Evolutionary conservation across 2,113 vertebrate species (phyloP).

Genomic region (Puffinus mauretanicus): DNA sequence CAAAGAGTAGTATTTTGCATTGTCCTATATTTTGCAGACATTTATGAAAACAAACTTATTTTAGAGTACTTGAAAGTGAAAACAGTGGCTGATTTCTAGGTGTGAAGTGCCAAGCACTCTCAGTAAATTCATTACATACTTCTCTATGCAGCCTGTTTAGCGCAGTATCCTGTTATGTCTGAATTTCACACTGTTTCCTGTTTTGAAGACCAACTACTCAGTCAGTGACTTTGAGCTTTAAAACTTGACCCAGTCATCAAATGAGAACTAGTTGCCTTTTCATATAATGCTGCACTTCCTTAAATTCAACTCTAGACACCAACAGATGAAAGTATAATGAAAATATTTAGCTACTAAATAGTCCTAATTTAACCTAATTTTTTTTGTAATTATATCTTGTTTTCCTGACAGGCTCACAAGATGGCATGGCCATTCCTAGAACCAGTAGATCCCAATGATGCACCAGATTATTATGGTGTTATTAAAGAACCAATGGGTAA

Average conservation of each 20-base stretch:
- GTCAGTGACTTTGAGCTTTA: background rate
- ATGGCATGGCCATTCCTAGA: conserved; percentile 99
- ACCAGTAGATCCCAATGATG: conserved; percentile 94
- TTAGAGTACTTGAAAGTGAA: background rate
- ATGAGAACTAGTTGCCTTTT: background rate
- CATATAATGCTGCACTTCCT: background rate
- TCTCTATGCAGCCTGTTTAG: background rate
- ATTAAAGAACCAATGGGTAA: conserved; percentile 99
- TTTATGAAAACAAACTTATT: background rate
- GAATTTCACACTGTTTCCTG: background rate
- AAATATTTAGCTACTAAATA: background rate
- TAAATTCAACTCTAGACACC: background rate
- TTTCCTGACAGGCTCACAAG: conserved; percentile 86
- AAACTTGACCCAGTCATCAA: background rate
- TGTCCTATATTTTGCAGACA: background rate
- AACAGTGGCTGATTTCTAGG: background rate
- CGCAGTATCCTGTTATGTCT: background rate
- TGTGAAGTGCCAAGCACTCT: background rate
- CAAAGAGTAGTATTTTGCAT: background rate
- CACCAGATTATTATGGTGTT: conserved; percentile 96
- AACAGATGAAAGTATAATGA: background rate
- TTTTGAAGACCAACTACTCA: background rate
- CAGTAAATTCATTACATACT: background rate
- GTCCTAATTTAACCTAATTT: background rate
- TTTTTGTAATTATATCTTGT: background rate